Conservation (phyloP, 2,888 invertebrate species). For the Cylindroiulus punctatus region DNA sequence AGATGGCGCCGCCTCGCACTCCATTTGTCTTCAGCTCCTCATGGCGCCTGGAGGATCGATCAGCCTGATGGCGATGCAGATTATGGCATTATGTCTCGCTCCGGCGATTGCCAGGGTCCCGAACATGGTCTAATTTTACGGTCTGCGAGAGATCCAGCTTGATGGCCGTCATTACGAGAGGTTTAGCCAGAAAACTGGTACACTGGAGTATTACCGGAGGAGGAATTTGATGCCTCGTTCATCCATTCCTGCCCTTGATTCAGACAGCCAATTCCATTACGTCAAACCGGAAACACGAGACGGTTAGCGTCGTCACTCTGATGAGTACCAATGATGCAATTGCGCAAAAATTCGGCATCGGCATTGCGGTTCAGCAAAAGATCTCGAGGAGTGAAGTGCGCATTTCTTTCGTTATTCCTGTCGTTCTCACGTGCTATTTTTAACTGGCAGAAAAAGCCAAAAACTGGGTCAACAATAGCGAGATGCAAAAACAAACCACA, state of each 20-base stretch:
- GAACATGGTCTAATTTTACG: constrained; percentile 31
- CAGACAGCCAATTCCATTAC: neutral
- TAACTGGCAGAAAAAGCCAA: neutral
- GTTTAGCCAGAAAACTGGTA: neutral
- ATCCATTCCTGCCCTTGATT: neutral
- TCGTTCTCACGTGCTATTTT: neutral
- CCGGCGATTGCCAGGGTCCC: neutral
- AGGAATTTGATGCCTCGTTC: neutral
- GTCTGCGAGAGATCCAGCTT: neutral
- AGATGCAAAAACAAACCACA: constrained; percentile 5
- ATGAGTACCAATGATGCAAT: neutral
- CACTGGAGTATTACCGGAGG: neutral
- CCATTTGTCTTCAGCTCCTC: neutral
- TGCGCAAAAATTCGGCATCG: neutral
- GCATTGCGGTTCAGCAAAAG: neutral
- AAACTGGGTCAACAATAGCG: constrained; percentile 36
- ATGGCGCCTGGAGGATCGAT: neutral
- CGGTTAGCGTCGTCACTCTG: neutral
- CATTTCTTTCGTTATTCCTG: neutral
- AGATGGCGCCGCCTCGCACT: neutral
- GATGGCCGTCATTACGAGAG: neutral
- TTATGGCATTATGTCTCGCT: neutral
- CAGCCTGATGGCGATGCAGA: neutral
- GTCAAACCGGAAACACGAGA: neutral
- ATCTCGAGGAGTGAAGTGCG: neutral